Conservation (phyloP, 2,888 invertebrate species). For the Synergus itoensis region DNA sequence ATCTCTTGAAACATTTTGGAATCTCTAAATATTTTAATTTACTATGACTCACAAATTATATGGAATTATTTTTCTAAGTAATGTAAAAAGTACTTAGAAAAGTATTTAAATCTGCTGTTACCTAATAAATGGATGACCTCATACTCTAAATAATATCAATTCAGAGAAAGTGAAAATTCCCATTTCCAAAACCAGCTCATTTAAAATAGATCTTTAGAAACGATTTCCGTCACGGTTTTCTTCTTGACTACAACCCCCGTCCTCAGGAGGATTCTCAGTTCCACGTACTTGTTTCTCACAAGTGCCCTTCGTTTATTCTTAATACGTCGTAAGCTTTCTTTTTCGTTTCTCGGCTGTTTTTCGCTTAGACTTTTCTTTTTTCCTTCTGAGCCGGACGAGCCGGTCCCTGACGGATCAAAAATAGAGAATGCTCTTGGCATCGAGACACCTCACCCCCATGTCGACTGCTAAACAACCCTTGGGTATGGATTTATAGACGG, state of each 20-base stretch:
- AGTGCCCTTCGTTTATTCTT: slow-evolving; percentile 34
- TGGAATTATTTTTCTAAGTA: too few relatives aligned
- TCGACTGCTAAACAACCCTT: slow-evolving; percentile 59
- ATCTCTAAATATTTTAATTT: too few relatives aligned
- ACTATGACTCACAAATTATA: too few relatives aligned
- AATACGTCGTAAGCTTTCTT: slow-evolving; percentile 9
- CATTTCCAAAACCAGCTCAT: neutral
- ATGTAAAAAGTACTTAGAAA: too few relatives aligned
- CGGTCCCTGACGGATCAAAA: slow-evolving; percentile 43
- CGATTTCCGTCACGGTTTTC: neutral
- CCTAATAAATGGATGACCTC: too few relatives aligned
- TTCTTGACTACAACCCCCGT: neutral
- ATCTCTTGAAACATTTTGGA: too few relatives aligned
- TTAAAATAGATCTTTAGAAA: neutral
- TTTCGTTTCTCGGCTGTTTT: neutral
- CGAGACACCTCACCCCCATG: neutral
- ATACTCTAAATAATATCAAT: neutral
- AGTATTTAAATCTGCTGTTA: too few relatives aligned
- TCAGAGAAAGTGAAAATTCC: neutral
- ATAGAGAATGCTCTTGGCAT: slow-evolving; percentile 40
- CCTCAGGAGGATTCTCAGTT: neutral
- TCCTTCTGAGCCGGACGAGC: neutral
- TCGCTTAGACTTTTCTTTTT: neutral
- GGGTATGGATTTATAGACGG: slow-evolving; percentile 68
- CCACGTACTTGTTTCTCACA: neutral